A percentile compares a stretch with the other conserved stretches of the same genome.
Evolutionary conservation across 2,113 vertebrate genomes (phyloP).

Genomic region (Cebus imitator): DNA sequence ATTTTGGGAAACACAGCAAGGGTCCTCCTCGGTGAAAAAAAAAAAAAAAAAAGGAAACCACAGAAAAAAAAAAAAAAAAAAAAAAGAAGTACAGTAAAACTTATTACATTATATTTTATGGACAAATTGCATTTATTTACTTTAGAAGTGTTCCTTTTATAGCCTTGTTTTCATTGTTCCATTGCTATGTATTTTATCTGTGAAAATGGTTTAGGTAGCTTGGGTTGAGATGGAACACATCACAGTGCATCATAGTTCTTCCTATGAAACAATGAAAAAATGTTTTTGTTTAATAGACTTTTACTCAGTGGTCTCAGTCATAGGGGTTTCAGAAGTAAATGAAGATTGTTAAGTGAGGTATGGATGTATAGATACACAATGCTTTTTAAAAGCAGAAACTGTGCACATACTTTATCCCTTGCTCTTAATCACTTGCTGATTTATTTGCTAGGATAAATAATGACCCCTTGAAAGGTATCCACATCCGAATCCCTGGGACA

Average conservation of each 20-base stretch:
- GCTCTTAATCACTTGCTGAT: neutral
- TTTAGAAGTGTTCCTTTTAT: constrained; percentile 9
- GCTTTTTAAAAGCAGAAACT: neutral
- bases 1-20: too few species aligned
- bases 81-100: neutral
- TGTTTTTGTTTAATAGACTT: neutral
- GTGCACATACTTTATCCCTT: neutral
- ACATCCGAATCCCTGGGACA: too few species aligned
- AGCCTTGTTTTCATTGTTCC: constrained; percentile 1
- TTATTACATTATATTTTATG: neutral
- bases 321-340: constrained; percentile 9
- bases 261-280: neutral
- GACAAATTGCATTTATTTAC: neutral
- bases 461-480: neutral
- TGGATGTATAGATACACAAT: neutral
- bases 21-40: too few species aligned
- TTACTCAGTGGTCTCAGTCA: neutral
- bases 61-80: neutral
- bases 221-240: neutral
- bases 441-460: neutral
- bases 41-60: too few species aligned
- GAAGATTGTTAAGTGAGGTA: neutral
- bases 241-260: neutral
- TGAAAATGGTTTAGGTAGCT: neutral
- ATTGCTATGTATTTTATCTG: neutral